phyloP scores from a whole-genome alignment of 2,888 invertebrate species.

The Eutolmus rufibarbis region DNA sequence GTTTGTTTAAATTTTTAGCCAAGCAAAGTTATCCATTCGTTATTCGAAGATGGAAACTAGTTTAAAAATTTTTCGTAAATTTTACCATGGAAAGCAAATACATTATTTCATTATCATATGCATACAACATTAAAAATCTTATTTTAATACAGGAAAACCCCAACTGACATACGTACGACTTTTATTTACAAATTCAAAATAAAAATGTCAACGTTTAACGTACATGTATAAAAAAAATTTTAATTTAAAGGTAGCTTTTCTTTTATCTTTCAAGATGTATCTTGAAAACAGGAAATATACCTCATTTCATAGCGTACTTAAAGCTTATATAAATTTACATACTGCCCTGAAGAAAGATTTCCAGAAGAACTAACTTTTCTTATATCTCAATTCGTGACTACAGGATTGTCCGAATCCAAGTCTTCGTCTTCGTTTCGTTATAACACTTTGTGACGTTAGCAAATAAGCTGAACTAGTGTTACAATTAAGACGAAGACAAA shows the following conservation, averaged over 20 bases:
- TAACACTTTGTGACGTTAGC: no score
- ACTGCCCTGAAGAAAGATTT: neutral
- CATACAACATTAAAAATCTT: neutral
- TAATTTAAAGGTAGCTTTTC: neutral
- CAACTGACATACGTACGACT: neutral
- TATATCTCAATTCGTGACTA: no score
- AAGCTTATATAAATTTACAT: neutral
- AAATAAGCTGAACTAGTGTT: no score
- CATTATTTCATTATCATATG: neutral
- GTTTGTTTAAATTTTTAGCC: neutral
- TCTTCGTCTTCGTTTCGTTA: no score
- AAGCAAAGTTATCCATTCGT: neutral
- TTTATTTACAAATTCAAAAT: neutral
- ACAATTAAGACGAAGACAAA: no score
- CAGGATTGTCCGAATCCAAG: no score
- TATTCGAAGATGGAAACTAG: neutral
- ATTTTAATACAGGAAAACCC: neutral
- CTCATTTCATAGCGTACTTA: neutral
- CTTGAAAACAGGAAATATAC: neutral
- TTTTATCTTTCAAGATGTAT: neutral
- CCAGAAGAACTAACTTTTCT: no score
- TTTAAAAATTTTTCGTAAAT: neutral
- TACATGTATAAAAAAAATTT: neutral
- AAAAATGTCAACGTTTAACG: neutral
- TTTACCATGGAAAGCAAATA: neutral